These are phyloP conservation scores for Steinernema khuongi DNA, from an alignment of 1,140 invertebrate genomes.

Conservation along the genomic window DNA sequence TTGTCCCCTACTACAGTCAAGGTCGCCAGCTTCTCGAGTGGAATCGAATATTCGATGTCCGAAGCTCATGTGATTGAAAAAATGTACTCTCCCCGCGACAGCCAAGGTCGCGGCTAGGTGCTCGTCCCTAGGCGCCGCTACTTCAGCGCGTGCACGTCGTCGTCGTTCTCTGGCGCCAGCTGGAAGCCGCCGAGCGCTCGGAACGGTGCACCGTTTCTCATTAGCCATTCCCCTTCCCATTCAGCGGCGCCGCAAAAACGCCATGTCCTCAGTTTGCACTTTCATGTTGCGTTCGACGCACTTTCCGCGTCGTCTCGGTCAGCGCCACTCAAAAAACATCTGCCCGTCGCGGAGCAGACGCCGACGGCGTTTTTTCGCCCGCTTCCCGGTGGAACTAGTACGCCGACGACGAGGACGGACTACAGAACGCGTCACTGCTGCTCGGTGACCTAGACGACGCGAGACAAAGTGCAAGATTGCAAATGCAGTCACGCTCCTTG, in stretches of 20 bases:
- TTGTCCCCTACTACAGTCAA: too few relatives aligned
- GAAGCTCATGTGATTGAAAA: too few relatives aligned
- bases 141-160: too few relatives aligned
- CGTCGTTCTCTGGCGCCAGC: too few relatives aligned
- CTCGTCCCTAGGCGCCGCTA: too few relatives aligned
- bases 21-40: too few relatives aligned
- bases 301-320: slow-evolving; percentile 7
- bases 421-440: background rate
- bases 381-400: background rate
- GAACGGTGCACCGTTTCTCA: too few relatives aligned
- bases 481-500: background rate
- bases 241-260: background rate
- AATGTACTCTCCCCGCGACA: too few relatives aligned
- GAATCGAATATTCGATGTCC: too few relatives aligned
- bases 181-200: background rate
- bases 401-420: background rate
- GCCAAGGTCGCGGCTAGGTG: too few relatives aligned
- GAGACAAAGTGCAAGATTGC: slow-evolving; percentile 4
- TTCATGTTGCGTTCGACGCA: slow-evolving; percentile 6
- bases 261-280: background rate
- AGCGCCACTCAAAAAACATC: slow-evolving; percentile 15
- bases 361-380: background rate
- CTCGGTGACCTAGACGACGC: background rate
- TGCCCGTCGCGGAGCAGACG: background rate
- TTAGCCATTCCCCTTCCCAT: background rate